Conservation (phyloP, 2,113 vertebrate genomes). For the Dinomys branickii region DNA sequence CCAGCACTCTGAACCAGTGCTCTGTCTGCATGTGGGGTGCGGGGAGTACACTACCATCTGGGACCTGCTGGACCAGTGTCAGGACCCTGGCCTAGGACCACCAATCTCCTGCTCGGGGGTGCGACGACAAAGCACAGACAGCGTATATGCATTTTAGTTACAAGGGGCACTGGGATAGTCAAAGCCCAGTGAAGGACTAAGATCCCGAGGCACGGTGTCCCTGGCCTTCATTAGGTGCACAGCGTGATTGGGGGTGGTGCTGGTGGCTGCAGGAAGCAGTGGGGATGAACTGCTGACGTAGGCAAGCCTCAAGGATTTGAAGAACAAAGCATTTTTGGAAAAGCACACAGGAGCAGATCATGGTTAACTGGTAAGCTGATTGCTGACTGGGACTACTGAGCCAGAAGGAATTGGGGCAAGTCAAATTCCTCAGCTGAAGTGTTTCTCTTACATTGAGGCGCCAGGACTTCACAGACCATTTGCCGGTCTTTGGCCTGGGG, state of each 20-base stretch:
- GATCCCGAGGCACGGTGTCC: background rate
- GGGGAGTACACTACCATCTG: background rate
- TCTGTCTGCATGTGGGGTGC: background rate
- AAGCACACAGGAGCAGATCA: background rate
- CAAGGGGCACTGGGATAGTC: background rate
- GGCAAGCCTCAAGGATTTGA: background rate
- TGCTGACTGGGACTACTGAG: background rate
- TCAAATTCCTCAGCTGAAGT: background rate
- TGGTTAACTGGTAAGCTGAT: background rate
- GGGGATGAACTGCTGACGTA: background rate
- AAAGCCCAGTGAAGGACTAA: background rate
- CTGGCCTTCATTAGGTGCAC: background rate
- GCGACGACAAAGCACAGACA: background rate
- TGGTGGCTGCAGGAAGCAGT: background rate
- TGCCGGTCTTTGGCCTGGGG: background rate
- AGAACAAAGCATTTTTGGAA: background rate
- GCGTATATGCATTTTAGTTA: background rate
- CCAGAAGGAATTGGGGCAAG: background rate
- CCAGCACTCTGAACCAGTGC: background rate
- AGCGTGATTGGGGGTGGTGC: background rate
- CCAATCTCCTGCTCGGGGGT: background rate
- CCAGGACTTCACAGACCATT: background rate
- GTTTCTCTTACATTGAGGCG: background rate
- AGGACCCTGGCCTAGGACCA: background rate
- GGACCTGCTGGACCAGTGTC: background rate